A percentile compares a stretch with the other conserved stretches of the same genome.
Conservation (phyloP, 37 sponge, comb jelly and placozoan genomes). For the Theonella swinhoei region DNA sequence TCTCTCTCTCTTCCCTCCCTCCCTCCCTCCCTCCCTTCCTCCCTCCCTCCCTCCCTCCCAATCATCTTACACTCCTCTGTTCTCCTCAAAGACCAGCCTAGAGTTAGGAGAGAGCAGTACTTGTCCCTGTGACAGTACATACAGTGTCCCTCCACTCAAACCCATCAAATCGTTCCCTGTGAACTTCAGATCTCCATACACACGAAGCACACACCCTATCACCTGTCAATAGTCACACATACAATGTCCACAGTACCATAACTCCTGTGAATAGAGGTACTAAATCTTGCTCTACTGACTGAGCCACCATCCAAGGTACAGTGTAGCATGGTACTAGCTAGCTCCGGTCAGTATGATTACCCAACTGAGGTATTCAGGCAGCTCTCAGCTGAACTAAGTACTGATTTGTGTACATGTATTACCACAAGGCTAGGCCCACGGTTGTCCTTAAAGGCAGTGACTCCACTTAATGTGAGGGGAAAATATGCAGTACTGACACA, state of each 20-base stretch:
- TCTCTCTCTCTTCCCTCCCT: background rate
- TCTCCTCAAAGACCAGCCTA: too few relatives aligned
- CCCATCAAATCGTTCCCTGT: slow-evolving; percentile 3
- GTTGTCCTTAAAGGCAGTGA: slow-evolving; percentile 25
- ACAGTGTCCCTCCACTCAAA: slow-evolving; percentile 32
- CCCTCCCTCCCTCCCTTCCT: background rate
- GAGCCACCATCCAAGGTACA: too few relatives aligned
- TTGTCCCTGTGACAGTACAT: slow-evolving; percentile 50
- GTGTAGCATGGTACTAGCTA: too few relatives aligned
- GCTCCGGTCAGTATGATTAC: too few relatives aligned
- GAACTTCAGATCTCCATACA: slow-evolving; percentile 14
- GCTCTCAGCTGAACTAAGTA: too few relatives aligned
- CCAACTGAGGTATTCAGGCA: too few relatives aligned
- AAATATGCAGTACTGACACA: slow-evolving; percentile 28
- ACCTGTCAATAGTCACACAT: slow-evolving; percentile 4
- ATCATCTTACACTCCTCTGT: too few relatives aligned
- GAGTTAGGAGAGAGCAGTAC: background rate
- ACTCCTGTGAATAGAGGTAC: too few relatives aligned
- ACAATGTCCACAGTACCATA: too few relatives aligned
- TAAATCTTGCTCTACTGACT: too few relatives aligned
- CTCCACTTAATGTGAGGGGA: slow-evolving; percentile 34
- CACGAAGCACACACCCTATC: slow-evolving; percentile 8
- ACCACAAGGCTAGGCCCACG: slow-evolving; percentile 38
- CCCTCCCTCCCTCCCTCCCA: background rate
- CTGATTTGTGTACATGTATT: background rate